phyloP scores from a whole-genome alignment of 1,140 invertebrate species.

The Cylas formicarius region DNA sequence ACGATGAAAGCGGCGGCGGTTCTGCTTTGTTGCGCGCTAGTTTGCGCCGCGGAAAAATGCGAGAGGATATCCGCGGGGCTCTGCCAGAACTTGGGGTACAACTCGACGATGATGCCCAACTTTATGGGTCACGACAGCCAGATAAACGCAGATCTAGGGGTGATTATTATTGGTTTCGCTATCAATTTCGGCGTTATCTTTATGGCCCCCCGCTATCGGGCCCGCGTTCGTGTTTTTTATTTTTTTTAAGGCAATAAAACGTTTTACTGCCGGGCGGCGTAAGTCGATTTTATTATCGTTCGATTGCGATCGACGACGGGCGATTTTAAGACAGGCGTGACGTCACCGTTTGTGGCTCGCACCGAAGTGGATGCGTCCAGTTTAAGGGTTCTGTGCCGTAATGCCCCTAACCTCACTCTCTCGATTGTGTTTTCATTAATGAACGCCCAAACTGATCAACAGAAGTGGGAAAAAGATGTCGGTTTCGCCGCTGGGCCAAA shows the following conservation, averaged over 20 bases:
- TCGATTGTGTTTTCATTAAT: too few species aligned
- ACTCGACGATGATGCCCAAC: conserved; percentile 83
- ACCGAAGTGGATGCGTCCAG: too few species aligned
- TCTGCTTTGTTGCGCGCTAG: conserved; percentile 8
- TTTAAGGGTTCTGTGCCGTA: too few species aligned
- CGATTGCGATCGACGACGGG: too few species aligned
- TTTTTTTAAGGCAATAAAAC: conserved; percentile 2
- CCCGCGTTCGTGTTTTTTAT: conserved; percentile 15
- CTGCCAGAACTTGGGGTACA: conserved; percentile 78
- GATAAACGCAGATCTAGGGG: conserved; percentile 36
- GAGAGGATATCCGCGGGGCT: conserved; percentile 72
- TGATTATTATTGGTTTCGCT: conserved; percentile 22
- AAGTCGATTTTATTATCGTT: too few species aligned
- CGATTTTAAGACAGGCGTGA: too few species aligned
- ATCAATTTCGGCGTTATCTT: conserved; percentile 19
- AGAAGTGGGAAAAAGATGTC: too few species aligned
- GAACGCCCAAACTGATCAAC: too few species aligned
- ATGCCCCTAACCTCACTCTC: too few species aligned
- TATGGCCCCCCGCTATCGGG: conserved; percentile 22
- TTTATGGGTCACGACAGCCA: conserved; percentile 71
- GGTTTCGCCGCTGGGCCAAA: too few species aligned
- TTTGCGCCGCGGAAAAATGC: conserved; percentile 48
- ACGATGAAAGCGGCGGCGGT: conserved; percentile 9
- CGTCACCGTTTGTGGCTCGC: too few species aligned
- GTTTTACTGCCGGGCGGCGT: too few species aligned